phyloP scores from a whole-genome alignment of 2,888 invertebrate species.

The Phalera bucephala region DNA sequence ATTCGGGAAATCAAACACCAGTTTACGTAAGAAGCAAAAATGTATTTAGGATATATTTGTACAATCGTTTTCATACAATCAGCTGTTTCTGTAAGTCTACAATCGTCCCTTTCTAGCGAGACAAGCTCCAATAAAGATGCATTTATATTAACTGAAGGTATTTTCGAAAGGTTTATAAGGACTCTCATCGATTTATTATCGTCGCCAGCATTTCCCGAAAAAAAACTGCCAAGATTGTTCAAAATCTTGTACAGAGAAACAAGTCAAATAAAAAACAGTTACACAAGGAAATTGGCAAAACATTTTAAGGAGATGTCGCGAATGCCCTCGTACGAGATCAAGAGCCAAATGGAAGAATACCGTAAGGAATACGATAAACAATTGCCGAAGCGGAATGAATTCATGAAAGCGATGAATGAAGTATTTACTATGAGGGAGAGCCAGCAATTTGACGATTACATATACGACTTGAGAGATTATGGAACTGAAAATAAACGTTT shows the following conservation, averaged over 20 bases:
- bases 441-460: constrained; percentile 48
- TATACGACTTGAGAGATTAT: constrained; percentile 33
- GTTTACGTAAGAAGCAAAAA: constrained; percentile 5
- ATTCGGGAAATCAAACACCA: not conserved
- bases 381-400: constrained; percentile 27
- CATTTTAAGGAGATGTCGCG: constrained; percentile 36
- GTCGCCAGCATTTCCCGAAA: constrained; percentile 33
- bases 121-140: not conserved
- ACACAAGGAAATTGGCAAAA: constrained; percentile 37
- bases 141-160: constrained; percentile 22
- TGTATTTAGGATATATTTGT: constrained; percentile 7
- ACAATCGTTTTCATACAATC: not conserved
- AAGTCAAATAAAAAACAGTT: constrained; percentile 26
- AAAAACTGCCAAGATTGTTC: constrained; percentile 40
- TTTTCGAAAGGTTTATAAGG: constrained; percentile 53
- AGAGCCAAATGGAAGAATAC: constrained; percentile 33
- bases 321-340: constrained; percentile 38
- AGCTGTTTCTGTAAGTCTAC: not conserved
- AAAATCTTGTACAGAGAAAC: constrained; percentile 37
- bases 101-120: not conserved
- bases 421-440: constrained; percentile 45
- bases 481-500: constrained; percentile 21
- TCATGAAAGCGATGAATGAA: constrained; percentile 49
- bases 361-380: constrained; percentile 29
- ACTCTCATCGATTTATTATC: constrained; percentile 40